Evolutionary conservation across 2,797 vertebrate species (phyloP).

Genomic region (Sparus aurata): DNA sequence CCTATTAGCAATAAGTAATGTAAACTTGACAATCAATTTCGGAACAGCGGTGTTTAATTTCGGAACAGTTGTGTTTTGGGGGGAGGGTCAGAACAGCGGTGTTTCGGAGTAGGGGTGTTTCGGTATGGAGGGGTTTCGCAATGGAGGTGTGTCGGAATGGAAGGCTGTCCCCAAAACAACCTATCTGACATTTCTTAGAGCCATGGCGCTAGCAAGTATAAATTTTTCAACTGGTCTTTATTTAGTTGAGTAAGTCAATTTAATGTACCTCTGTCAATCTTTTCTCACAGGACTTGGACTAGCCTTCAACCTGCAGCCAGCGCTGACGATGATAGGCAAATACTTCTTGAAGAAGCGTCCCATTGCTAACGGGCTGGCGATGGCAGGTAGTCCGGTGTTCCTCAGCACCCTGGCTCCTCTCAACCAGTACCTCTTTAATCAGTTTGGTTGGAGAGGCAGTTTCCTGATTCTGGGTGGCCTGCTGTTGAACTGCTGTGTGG

Average conservation of each 20-base stretch:
- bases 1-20: no score
- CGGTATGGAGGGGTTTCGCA: no score
- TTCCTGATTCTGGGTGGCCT: conserved; percentile 95
- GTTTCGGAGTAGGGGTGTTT: no score
- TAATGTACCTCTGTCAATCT: conserved; percentile 26
- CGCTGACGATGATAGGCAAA: conserved; percentile 96
- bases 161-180: no score
- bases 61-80: no score
- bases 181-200: background rate
- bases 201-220: background rate
- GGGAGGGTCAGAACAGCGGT: no score
- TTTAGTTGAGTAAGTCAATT: background rate
- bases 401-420: conserved; percentile 95
- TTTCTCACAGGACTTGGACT: conserved; percentile 90
- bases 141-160: no score
- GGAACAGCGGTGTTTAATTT: no score
- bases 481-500: conserved; percentile 95
- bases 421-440: conserved; percentile 96
- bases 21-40: no score
- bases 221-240: background rate
- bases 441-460: conserved; percentile 95
- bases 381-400: conserved; percentile 98
- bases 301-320: conserved; percentile 97
- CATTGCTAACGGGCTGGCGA: conserved; percentile 94
- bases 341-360: conserved; percentile 96